phyloP scores from a whole-genome alignment of 2,888 invertebrate species.

The Yponomeuta evonymella region DNA sequence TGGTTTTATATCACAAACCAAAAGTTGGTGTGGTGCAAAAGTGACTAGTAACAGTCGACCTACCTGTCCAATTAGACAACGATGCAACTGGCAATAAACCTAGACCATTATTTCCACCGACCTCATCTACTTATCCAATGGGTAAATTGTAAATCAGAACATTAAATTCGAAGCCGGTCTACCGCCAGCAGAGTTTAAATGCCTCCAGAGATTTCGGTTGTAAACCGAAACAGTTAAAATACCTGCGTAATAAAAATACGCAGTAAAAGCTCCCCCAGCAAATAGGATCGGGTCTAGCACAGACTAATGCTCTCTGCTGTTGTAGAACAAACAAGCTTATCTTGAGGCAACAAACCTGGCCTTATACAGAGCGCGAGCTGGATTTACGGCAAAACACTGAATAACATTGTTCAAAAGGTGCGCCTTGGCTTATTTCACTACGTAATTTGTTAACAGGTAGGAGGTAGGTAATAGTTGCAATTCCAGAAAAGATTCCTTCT shows the following conservation, averaged over 20 bases:
- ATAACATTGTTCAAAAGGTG: constrained; percentile 20
- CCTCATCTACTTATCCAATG: too few species aligned
- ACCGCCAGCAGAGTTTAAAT: not conserved
- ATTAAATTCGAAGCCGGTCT: not conserved
- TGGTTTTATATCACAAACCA: too few species aligned
- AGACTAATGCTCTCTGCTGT: constrained; percentile 40
- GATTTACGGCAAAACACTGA: constrained; percentile 30
- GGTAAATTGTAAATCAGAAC: not conserved
- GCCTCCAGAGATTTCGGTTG: not conserved
- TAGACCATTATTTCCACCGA: too few species aligned
- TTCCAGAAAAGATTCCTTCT: too few species aligned
- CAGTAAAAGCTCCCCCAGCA: constrained; percentile 8
- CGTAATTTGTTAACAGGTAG: too few species aligned
- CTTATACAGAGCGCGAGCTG: constrained; percentile 53
- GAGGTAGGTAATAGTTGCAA: too few species aligned
- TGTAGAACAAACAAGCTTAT: constrained; percentile 64
- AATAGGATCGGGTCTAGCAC: constrained; percentile 12
- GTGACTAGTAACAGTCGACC: too few species aligned
- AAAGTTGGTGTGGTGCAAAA: too few species aligned
- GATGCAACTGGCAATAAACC: too few species aligned
- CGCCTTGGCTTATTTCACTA: not conserved
- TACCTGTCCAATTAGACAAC: too few species aligned
- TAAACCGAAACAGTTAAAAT: not conserved
- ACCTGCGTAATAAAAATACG: constrained; percentile 4
- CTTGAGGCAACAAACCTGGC: constrained; percentile 49